phyloP scores from a whole-genome alignment of 2,113 vertebrate species.

The Ptilonorhynchus violaceus region DNA sequence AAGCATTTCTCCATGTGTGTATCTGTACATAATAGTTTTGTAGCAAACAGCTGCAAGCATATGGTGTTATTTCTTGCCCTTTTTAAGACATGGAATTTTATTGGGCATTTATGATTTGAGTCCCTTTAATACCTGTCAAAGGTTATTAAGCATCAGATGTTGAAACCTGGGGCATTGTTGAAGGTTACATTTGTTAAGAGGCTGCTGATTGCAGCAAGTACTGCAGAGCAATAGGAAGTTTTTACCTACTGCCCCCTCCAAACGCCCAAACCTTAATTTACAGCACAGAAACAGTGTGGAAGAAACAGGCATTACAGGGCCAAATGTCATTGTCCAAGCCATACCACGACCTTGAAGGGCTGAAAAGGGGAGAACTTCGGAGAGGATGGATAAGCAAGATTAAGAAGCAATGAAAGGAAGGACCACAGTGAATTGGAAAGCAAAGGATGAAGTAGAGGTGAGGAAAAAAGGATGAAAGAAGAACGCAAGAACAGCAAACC shows the following conservation, averaged over 20 bases:
- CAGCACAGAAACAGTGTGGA: background rate
- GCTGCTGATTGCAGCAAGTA: background rate
- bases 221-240: background rate
- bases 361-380: background rate
- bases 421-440: background rate
- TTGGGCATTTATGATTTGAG: background rate
- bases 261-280: background rate
- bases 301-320: background rate
- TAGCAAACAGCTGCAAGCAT: background rate
- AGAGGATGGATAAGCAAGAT: background rate
- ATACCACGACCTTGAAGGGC: background rate
- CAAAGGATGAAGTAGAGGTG: background rate
- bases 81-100: background rate
- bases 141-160: background rate
- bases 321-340: background rate
- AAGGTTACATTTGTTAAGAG: background rate
- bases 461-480: background rate
- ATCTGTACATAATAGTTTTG: background rate
- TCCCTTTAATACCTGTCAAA: background rate
- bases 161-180: background rate
- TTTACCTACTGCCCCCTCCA: background rate
- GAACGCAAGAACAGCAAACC: background rate
- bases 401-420: background rate
- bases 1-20: background rate
- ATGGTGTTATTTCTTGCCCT: background rate